Percentiles rank a stretch among this genome's conserved stretches.
phyloP scores from a whole-genome alignment of 2,113 vertebrate genomes.

The Amblyopsis rosae region DNA sequence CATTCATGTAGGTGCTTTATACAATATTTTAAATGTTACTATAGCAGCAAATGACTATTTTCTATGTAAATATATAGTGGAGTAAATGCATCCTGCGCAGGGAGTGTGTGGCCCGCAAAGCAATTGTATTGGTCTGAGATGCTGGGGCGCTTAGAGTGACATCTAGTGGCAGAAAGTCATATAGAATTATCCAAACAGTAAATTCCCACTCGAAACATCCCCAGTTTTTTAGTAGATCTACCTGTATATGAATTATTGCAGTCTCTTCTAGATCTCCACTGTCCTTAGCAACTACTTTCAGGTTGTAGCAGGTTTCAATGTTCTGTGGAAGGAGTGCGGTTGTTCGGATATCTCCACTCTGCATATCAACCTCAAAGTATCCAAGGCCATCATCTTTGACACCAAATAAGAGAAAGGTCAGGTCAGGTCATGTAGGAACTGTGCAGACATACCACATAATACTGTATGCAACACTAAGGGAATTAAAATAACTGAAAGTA shows the following conservation, averaged over 20 bases:
- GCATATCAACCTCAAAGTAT: conserved; percentile 84
- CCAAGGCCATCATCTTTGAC: conserved; percentile 56
- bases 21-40: too few relatives aligned
- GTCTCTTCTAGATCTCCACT: conserved; percentile 77
- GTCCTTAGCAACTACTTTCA: conserved; percentile 83
- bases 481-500: too few relatives aligned
- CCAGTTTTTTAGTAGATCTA: conserved; percentile 43
- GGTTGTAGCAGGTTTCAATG: conserved; percentile 68
- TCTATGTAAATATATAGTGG: too few relatives aligned
- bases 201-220: not conserved
- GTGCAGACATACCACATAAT: too few relatives aligned
- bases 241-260: conserved; percentile 82
- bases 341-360: conserved; percentile 84
- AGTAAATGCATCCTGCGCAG: too few relatives aligned
- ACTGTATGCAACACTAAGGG: too few relatives aligned
- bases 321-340: conserved; percentile 68
- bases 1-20: too few relatives aligned
- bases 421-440: not conserved
- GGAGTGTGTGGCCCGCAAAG: too few relatives aligned
- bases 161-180: too few relatives aligned
- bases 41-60: too few relatives aligned
- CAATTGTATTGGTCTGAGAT: too few relatives aligned
- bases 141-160: too few relatives aligned
- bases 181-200: not conserved
- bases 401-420: conserved; percentile 31